phyloP scores from a whole-genome alignment of 1,140 invertebrate genomes.

The Tetramorium simillimum region DNA sequence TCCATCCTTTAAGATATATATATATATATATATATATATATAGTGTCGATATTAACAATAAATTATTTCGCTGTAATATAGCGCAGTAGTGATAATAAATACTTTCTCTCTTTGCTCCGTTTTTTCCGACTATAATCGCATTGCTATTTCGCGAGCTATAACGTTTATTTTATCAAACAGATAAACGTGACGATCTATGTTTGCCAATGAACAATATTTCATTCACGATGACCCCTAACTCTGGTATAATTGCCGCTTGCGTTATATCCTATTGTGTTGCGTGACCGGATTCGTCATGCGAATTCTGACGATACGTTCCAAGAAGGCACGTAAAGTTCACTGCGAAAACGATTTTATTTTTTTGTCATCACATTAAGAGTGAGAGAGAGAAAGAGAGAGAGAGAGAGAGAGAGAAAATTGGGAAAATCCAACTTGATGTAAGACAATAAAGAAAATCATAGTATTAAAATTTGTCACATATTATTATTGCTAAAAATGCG shows the following conservation, averaged over 20 bases:
- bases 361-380: conserved; percentile 73
- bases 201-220: conserved; percentile 30
- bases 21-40: no score
- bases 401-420: neutral
- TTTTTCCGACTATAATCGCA: neutral
- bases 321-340: conserved; percentile 1
- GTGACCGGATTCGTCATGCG: conserved; percentile 1
- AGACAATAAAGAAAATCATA: conserved; percentile 81
- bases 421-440: conserved; percentile 71
- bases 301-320: neutral
- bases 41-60: neutral
- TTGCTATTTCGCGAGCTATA: neutral
- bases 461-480: conserved; percentile 76
- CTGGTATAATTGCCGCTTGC: conserved; percentile 30
- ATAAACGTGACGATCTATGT: conserved; percentile 1
- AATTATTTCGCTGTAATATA: neutral
- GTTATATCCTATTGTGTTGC: conserved; percentile 36
- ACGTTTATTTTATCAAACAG: neutral
- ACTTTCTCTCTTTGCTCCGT: neutral
- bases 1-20: neutral
- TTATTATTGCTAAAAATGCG: conserved; percentile 79
- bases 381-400: neutral
- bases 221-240: neutral
- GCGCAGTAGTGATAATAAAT: neutral
- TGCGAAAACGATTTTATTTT: conserved; percentile 60